Base-by-base conservation (phyloP, 2,797 vertebrate species). In the Cetoscarus ocellatus region DNA sequence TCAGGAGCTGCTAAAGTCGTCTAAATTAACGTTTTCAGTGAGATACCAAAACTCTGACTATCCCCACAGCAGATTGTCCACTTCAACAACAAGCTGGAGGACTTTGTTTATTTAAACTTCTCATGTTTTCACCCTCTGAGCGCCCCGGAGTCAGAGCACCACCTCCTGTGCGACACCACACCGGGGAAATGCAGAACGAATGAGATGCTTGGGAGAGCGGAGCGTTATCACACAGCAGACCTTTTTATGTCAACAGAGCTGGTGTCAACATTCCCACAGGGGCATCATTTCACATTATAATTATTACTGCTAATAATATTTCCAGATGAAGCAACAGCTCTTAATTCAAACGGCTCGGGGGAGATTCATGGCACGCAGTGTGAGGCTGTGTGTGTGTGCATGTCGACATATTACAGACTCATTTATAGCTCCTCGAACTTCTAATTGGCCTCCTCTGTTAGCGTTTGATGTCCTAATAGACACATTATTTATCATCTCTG, bases 361-460 rank as follows among this genome's bases (percentile, higher is more conserved):
- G 78, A 63, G 52, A 66, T 81, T 78, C 63, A 70, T 72, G 64
- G 61, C n/a, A 36, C 75, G 70, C 42, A 17, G 43, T 39, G 61
- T 49, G 36, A 60, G 47, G 64, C 61, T 65, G 18, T 58, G 43
- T 50, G 44, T 27, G 43, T 39, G 61, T 48, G 40, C 59, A 61
- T 69, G 57, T 61, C 71, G 58, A 75, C 9, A 5, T 63, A 38
- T 45, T 36, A 27, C 40, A n/a, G 27, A 58, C 52, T 85, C 38
- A 79, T 84, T 86, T 74, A 76, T 59, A 56, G 55, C 70, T 65
- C 61, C 81, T 75, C 38, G 5, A 65, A 55, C 53, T 70, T 64
- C 74, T 86, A 86, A 83, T 84, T 88, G 77, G 78, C 61, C 70
- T 75, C 77, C 54, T 45, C 66, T 85, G 82, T 73, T 76, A 76